A percentile compares a stretch with the other conserved stretches of the same genome.
These are phyloP conservation scores for Neomonachus schauinslandi DNA, from an alignment of 2,113 vertebrate species.

Conservation along the genomic window DNA sequence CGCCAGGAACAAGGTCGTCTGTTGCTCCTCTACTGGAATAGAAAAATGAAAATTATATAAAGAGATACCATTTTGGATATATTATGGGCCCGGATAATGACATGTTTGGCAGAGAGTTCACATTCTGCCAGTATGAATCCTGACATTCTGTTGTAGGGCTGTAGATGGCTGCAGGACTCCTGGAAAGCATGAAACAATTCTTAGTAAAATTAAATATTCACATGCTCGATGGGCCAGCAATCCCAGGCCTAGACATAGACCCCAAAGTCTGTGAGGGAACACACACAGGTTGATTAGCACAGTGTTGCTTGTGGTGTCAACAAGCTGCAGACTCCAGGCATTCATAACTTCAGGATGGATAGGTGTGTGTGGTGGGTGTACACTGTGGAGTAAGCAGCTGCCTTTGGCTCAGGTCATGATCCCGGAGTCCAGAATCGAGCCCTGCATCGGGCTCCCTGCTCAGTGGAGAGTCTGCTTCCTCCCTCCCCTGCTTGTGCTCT, in stretches of 20 bases:
- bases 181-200: not conserved
- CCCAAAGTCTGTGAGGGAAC: not conserved
- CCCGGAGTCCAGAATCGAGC: no score
- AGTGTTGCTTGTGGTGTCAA: not conserved
- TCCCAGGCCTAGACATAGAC: not conserved
- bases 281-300: no score
- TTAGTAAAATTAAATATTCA: not conserved
- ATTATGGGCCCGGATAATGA: not conserved
- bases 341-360: not conserved
- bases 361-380: no score
- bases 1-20: not conserved
- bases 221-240: not conserved
- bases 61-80: not conserved
- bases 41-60: not conserved
- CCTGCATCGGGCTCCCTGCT: no score
- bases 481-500: no score
- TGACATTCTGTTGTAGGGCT: not conserved
- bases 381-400: not conserved
- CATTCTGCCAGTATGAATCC: not conserved
- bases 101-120: not conserved
- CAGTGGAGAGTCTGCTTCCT: no score
- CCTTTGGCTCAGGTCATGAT: no score
- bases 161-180: no score
- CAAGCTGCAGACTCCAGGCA: not conserved
- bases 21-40: not conserved